phyloP scores from a whole-genome alignment of 2,888 invertebrate species.

The Acleris cristana region DNA sequence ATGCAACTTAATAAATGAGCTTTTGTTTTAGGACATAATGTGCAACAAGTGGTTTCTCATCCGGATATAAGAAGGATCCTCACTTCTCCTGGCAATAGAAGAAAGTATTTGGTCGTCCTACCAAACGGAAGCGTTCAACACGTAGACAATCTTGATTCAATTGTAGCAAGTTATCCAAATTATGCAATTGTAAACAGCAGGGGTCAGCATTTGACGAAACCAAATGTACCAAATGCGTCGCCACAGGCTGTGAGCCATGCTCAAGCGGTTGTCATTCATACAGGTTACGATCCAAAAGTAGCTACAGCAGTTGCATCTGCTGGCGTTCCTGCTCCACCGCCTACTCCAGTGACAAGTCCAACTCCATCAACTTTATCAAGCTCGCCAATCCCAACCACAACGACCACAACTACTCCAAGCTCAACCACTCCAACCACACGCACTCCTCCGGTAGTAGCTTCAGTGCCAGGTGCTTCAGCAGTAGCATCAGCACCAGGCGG shows the following conservation, averaged over 20 bases:
- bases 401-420: background rate
- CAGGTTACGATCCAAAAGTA: background rate
- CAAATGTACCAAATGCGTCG: background rate
- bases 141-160: slow-evolving; percentile 14
- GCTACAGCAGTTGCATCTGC: slow-evolving; percentile 2
- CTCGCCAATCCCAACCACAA: no score
- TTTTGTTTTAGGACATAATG: slow-evolving; percentile 26
- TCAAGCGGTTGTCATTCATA: slow-evolving; percentile 20
- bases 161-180: slow-evolving; percentile 19
- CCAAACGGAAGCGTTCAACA: slow-evolving; percentile 24
- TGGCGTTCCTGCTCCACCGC: background rate
- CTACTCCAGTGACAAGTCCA: background rate
- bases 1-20: no score
- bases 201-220: slow-evolving; percentile 21
- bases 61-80: slow-evolving; percentile 20
- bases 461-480: background rate
- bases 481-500: slow-evolving; percentile 2
- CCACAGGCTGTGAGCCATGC: slow-evolving; percentile 13
- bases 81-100: background rate
- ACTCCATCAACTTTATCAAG: background rate
- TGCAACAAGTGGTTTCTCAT: slow-evolving; percentile 26
- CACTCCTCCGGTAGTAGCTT: background rate
- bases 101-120: slow-evolving; percentile 18
- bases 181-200: slow-evolving; percentile 21
- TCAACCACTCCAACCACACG: background rate